Evolutionary conservation across 2,113 vertebrate genomes (phyloP).

Genomic region (Phyllostomus hastatus): DNA sequence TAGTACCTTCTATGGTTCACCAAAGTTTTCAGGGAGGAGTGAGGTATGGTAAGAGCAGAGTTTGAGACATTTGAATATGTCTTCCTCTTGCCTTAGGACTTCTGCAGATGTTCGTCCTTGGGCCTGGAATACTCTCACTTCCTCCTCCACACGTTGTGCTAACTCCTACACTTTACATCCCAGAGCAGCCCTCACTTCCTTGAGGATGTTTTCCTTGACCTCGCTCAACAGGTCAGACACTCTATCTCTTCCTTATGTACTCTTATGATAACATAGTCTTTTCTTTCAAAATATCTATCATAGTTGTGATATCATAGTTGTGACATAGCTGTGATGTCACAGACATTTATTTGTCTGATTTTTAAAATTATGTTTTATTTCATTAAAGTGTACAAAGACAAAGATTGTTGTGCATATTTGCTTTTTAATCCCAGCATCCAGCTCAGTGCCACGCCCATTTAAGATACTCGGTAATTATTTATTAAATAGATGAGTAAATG

Average conservation of each 20-base stretch:
- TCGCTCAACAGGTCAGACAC: background rate
- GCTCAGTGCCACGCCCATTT: background rate
- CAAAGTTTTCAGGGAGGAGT: background rate
- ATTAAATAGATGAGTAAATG: background rate
- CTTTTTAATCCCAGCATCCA: background rate
- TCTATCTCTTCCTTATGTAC: background rate
- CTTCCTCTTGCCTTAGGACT: background rate
- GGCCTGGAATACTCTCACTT: background rate
- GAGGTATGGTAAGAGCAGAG: background rate
- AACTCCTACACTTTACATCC: background rate
- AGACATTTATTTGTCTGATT: background rate
- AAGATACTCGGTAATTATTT: background rate
- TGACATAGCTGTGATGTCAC: background rate
- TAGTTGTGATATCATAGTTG: background rate
- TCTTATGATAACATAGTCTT: background rate
- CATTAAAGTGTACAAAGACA: background rate
- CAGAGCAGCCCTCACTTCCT: background rate
- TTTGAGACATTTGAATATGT: background rate
- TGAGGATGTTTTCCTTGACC: background rate
- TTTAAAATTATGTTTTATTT: background rate
- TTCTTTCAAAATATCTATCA: background rate
- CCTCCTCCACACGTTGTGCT: background rate
- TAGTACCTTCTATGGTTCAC: background rate
- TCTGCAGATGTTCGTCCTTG: background rate
- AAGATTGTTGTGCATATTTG: background rate